A percentile compares a stretch with the other conserved stretches of the same genome.
Conservation (phyloP, 1,140 invertebrate species). For the Alviniconcha marisindica region DNA sequence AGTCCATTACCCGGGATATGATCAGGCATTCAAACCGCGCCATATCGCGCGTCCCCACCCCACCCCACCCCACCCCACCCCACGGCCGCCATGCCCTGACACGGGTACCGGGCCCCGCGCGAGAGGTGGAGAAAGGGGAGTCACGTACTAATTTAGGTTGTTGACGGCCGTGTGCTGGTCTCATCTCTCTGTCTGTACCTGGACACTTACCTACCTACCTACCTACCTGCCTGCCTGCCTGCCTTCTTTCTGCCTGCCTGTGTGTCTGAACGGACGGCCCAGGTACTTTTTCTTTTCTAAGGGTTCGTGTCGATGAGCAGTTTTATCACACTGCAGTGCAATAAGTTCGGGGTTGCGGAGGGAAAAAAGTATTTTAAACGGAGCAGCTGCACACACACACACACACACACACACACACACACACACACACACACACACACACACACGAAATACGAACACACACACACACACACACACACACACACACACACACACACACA, state of each 20-base stretch:
- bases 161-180: not conserved
- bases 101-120: too few relatives aligned
- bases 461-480: not conserved
- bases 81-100: too few relatives aligned
- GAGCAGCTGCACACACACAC: not conserved
- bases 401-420: conserved; percentile 24
- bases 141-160: too few relatives aligned
- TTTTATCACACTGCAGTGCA: not conserved
- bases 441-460: not conserved
- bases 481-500: not conserved
- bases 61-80: too few relatives aligned
- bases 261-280: not conserved
- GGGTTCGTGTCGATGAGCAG: too few relatives aligned
- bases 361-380: not conserved
- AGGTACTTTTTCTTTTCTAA: too few relatives aligned
- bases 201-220: not conserved
- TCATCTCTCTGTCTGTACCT: not conserved
- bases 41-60: too few relatives aligned
- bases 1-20: too few relatives aligned
- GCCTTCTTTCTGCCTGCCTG: not conserved
- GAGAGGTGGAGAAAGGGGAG: too few relatives aligned
- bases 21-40: too few relatives aligned
- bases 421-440: not conserved
- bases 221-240: not conserved
- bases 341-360: not conserved